Evolutionary conservation across 2,888 invertebrate genomes (phyloP).

Genomic region (Tetragnatha montana): DNA sequence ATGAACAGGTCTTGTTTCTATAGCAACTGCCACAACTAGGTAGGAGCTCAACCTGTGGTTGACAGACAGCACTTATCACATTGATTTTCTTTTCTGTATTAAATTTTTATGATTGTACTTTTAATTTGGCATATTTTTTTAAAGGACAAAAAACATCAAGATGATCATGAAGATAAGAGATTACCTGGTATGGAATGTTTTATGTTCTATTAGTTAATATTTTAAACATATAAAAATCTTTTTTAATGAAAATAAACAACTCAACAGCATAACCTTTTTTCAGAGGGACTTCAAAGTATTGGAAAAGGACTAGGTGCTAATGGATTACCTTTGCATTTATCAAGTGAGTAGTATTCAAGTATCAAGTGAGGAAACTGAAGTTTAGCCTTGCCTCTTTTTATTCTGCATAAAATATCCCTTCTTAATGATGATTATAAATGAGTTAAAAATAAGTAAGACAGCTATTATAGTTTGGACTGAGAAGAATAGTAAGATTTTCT

Average conservation of each 20-base stretch:
- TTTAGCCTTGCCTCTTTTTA: neutral
- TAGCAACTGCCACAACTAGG: too few relatives aligned
- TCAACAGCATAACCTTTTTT: conserved; percentile 1
- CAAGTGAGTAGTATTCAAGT: conserved; percentile 50
- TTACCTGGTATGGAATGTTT: conserved; percentile 48
- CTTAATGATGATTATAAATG: neutral
- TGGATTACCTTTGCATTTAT: conserved; percentile 85
- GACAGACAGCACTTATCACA: too few relatives aligned
- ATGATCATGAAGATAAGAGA: conserved; percentile 78
- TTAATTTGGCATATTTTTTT: neutral
- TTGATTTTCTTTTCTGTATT: too few relatives aligned
- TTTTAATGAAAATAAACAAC: neutral
- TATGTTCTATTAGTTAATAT: neutral
- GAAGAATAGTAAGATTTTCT: too few relatives aligned
- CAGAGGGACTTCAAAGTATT: conserved; percentile 90
- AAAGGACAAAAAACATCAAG: conserved; percentile 73
- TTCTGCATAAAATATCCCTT: too few relatives aligned
- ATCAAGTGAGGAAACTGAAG: neutral
- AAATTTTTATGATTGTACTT: too few relatives aligned
- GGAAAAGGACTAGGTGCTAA: conserved; percentile 95
- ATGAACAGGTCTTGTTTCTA: too few relatives aligned
- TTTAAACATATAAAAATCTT: neutral
- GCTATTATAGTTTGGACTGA: too few relatives aligned
- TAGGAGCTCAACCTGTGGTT: too few relatives aligned
- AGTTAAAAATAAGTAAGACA: neutral